Evolutionary conservation across 1,140 invertebrate genomes (phyloP), one percentile per base, ranked within the genome.

Genomic region (Ceratina japonica): DNA sequence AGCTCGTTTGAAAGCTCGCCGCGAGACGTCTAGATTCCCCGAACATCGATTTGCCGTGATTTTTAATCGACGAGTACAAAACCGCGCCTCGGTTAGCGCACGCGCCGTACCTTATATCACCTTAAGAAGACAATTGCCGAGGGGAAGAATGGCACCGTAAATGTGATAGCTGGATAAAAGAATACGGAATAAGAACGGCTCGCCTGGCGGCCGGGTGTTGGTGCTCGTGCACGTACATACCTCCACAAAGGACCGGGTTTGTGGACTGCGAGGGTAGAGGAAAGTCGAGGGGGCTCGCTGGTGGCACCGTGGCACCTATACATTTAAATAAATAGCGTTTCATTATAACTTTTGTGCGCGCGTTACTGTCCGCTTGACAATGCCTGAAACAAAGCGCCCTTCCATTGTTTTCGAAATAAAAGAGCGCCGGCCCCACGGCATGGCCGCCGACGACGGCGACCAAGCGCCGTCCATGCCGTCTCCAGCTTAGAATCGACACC

Each of bases 251-350:
- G 73, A 56, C 20, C 51, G 22, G 31, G 69, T 52, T 56, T 52
- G 70, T 24, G 54, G 61, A 66, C 37, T 16, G 52, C 51, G 49
- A 62, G 49, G 75, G 66, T 51, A 61, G 65, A 56, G 64, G 72
- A 56, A 62, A 59, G 75, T 52, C 44, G 76, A 77, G 83, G 74
- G 72, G 75, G 74, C 58, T 37, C 63, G 70, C 54, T 51, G 80
- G 77, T 81, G 80, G 73, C 75, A 80, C 85, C 79, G 74, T 82
- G 82, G 83, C 85, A 88, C 88, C 90, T 89, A 90, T 90, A 90
- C 89, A 90, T 90, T 91, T 89, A 90, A 91, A 91, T 91, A 91
- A 91, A 91, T 91, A 91, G 90, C 90, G 89, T 91, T 91, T 91
- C 90, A 91, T 91, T 91, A 91, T 90, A 91, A 91, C 90, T 91